phyloP scores from a whole-genome alignment of 2,113 vertebrate species.

The Perognathus longimembris region DNA sequence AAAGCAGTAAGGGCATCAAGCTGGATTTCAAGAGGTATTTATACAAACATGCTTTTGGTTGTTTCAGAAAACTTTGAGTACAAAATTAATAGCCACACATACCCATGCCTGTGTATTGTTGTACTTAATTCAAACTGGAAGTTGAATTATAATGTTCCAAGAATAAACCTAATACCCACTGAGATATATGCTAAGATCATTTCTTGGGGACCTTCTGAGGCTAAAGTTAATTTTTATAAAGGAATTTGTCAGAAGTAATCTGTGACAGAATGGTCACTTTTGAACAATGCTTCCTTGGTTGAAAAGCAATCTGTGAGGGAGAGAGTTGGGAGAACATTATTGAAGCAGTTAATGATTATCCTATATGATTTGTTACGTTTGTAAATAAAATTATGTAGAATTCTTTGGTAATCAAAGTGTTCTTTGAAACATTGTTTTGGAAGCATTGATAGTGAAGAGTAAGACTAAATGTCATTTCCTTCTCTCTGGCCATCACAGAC shows the following conservation, averaged over 20 bases:
- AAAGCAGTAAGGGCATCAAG: constrained; percentile 93
- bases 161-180: not conserved
- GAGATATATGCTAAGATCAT: constrained; percentile 10
- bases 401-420: not conserved
- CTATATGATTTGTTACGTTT: not conserved
- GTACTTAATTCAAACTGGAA: not conserved
- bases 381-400: not conserved
- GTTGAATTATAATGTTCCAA: not conserved
- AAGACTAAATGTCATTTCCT: not conserved
- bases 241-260: constrained; percentile 5
- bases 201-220: not conserved
- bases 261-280: not conserved
- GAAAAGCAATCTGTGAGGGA: not conserved
- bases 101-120: not conserved
- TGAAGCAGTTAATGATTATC: not conserved
- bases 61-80: not conserved
- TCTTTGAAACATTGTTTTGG: not conserved
- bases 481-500: not conserved
- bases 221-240: constrained; percentile 43
- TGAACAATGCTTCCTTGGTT: not conserved
- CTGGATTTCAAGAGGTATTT: constrained; percentile 97
- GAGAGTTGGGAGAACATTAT: not conserved
- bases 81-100: not conserved
- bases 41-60: not conserved
- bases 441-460: not conserved